Percentiles rank a stretch among this genome's conserved stretches.
Conservation (phyloP, 2,797 vertebrate species). For the Mus caroli region DNA sequence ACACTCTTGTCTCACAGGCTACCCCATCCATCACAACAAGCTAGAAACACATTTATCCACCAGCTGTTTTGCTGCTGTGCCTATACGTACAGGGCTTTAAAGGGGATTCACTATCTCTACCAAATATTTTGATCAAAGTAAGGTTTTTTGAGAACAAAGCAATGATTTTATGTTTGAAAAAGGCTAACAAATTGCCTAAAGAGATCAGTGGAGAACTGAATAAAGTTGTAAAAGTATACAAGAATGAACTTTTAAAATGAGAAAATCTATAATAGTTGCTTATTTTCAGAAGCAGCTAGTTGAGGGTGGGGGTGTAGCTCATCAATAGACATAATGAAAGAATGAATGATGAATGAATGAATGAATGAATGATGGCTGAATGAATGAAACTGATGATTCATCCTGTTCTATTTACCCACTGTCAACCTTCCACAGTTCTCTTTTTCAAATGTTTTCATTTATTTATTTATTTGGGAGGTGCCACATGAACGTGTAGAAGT, state of each 20-base stretch:
- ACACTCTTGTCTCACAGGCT: not conserved
- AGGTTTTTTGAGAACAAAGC: not conserved
- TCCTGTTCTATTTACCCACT: not conserved
- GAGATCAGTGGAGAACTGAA: not conserved
- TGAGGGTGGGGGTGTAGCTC: not conserved
- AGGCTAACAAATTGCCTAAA: not conserved
- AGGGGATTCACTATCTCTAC: not conserved
- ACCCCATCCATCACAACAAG: not conserved
- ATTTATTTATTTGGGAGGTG: not conserved
- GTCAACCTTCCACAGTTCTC: not conserved
- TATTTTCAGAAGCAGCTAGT: not conserved
- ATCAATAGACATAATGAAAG: not conserved
- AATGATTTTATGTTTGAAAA: not conserved
- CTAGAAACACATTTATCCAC: not conserved
- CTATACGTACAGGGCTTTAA: not conserved
- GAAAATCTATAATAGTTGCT: not conserved
- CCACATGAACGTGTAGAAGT: not conserved
- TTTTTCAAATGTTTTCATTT: not conserved
- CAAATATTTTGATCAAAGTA: not conserved
- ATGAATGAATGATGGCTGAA: not conserved
- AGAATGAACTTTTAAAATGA: not conserved
- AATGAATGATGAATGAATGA: not conserved
- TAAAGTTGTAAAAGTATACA: not conserved
- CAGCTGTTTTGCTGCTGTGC: not conserved
- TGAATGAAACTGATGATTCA: not conserved